Evolutionary conservation across 2,797 vertebrate species (phyloP).

Genomic region (Spea hammondii): DNA sequence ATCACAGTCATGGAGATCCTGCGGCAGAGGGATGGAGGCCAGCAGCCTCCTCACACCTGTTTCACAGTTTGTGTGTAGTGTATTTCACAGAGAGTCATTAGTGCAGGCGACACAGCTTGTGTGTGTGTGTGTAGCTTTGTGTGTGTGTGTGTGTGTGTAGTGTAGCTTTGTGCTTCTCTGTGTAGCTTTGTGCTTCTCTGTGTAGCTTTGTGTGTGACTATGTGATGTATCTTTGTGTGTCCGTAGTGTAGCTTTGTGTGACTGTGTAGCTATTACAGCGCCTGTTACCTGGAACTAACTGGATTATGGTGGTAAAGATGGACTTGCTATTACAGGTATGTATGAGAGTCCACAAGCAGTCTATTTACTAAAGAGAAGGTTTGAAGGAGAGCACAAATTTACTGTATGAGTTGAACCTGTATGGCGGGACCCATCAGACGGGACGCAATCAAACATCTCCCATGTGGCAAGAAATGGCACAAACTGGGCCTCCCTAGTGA

Average conservation of each 20-base stretch:
- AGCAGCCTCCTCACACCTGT: background rate
- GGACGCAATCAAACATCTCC: too few species aligned
- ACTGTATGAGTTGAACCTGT: too few species aligned
- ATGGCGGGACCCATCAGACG: too few species aligned
- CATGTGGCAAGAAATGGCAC: too few species aligned
- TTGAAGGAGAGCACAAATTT: too few species aligned
- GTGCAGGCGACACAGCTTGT: background rate
- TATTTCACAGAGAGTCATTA: background rate
- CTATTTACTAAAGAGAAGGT: too few species aligned
- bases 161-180: background rate
- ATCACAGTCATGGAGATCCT: background rate
- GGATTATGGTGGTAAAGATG: too few species aligned
- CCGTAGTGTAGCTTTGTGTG: background rate
- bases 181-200: background rate
- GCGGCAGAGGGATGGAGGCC: background rate
- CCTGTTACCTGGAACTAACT: too few species aligned
- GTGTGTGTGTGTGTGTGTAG: background rate
- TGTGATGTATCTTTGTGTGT: background rate
- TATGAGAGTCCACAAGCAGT: too few species aligned
- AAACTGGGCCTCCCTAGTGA: background rate
- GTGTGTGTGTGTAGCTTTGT: background rate
- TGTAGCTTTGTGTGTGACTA: background rate
- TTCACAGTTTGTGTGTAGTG: background rate
- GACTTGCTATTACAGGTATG: too few species aligned
- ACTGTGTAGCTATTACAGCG: too few species aligned